Conservation (phyloP, 1,140 invertebrate genomes). For the Linepithema humile region DNA sequence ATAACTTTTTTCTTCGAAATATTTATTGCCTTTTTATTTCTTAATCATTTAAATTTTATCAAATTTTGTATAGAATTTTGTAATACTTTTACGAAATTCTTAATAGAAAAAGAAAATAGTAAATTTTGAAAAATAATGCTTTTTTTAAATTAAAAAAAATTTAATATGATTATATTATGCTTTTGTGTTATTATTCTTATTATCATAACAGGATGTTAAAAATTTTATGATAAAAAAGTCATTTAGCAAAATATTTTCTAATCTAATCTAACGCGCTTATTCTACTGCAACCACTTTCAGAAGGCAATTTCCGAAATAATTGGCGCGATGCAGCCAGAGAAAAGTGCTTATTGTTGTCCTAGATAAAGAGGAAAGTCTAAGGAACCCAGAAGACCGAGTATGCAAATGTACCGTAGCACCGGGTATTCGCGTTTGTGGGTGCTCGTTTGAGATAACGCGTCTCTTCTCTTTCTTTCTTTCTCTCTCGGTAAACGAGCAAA, state of each 20-base stretch:
- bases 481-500: too few relatives aligned
- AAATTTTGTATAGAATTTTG: background rate
- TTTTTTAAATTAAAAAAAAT: too few relatives aligned
- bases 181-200: too few relatives aligned
- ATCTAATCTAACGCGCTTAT: background rate
- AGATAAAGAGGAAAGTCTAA: conserved; percentile 20
- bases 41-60: too few relatives aligned
- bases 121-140: too few relatives aligned
- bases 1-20: too few relatives aligned
- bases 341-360: background rate
- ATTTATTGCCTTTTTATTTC: too few relatives aligned
- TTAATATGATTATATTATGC: too few relatives aligned
- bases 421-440: conserved; percentile 2
- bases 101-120: background rate
- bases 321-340: background rate
- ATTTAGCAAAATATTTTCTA: background rate
- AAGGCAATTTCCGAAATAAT: background rate
- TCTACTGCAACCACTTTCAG: background rate
- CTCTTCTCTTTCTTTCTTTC: background rate
- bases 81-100: too few relatives aligned
- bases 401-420: conserved; percentile 26
- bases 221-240: too few relatives aligned
- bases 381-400: background rate
- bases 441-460: conserved; percentile 16
- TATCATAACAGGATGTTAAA: too few relatives aligned